Evolutionary conservation across 2,888 invertebrate species (phyloP).

Genomic region (Zootermopsis nevadensis): DNA sequence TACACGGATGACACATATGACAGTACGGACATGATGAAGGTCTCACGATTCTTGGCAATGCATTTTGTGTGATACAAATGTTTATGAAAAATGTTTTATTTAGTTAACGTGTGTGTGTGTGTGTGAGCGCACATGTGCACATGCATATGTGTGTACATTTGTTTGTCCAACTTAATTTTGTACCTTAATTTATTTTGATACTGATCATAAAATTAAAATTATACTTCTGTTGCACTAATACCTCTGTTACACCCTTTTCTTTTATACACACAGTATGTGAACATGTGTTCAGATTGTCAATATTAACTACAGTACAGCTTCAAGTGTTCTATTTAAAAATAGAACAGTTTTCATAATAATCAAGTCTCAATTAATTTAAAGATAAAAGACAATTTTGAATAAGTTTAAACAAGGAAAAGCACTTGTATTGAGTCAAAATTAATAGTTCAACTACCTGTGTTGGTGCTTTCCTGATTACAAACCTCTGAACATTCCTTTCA

Average conservation of each 20-base stretch:
- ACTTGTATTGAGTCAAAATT: no score
- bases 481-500: no score
- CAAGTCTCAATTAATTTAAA: no score
- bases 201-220: background rate
- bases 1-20: conserved; percentile 28
- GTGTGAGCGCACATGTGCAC: background rate
- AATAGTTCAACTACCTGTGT: no score
- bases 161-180: background rate
- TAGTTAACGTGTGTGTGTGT: conserved; percentile 33
- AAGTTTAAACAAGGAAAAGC: no score
- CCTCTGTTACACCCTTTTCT: background rate
- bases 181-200: conserved; percentile 14
- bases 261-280: no score
- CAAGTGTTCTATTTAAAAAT: no score
- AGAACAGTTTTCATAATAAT: no score
- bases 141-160: background rate
- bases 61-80: conserved; percentile 20
- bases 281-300: no score
- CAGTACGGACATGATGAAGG: conserved; percentile 37
- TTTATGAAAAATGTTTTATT: conserved; percentile 37
- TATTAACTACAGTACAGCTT: no score
- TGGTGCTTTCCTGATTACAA: no score
- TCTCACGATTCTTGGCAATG: conserved; percentile 26
- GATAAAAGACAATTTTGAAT: no score
- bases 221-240: background rate